These are phyloP conservation scores for Hymenopus coronatus DNA, from an alignment of 2,888 invertebrate species.

Conservation along the genomic window DNA sequence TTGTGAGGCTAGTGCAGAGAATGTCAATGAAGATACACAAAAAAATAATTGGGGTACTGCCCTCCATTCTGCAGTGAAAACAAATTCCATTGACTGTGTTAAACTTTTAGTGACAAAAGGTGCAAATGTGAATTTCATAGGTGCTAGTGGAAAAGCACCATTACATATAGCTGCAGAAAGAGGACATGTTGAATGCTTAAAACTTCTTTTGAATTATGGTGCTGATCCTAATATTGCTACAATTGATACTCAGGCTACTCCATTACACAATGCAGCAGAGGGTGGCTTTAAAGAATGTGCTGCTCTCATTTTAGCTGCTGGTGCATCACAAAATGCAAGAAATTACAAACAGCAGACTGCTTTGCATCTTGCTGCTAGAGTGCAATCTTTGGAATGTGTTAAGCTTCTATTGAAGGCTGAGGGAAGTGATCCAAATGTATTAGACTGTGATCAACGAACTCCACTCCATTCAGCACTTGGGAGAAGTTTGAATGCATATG, in stretches of 20 bases:
- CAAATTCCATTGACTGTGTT: constrained; percentile 77
- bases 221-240: constrained; percentile 64
- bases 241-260: constrained; percentile 20
- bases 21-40: constrained; percentile 25
- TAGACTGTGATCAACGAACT: constrained; percentile 46
- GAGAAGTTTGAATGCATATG: constrained; percentile 68
- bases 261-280: constrained; percentile 47
- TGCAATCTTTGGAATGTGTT: constrained; percentile 43
- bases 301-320: constrained; percentile 40
- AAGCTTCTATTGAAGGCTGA: constrained; percentile 42
- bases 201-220: constrained; percentile 70
- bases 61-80: constrained; percentile 80
- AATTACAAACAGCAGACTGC: constrained; percentile 50
- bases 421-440: constrained; percentile 45
- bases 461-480: constrained; percentile 66
- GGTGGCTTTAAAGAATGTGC: constrained; percentile 48
- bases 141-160: constrained; percentile 69
- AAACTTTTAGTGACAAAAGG: constrained; percentile 72
- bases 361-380: constrained; percentile 51
- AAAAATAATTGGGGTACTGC: constrained; percentile 62
- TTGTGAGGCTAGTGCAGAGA: constrained; percentile 64
- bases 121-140: constrained; percentile 74
- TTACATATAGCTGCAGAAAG: constrained; percentile 79
- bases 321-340: constrained; percentile 44
- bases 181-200: constrained; percentile 71